These are phyloP conservation scores for Nymphalis c-album DNA, from an alignment of 2,888 invertebrate genomes.

Conservation along the genomic window DNA sequence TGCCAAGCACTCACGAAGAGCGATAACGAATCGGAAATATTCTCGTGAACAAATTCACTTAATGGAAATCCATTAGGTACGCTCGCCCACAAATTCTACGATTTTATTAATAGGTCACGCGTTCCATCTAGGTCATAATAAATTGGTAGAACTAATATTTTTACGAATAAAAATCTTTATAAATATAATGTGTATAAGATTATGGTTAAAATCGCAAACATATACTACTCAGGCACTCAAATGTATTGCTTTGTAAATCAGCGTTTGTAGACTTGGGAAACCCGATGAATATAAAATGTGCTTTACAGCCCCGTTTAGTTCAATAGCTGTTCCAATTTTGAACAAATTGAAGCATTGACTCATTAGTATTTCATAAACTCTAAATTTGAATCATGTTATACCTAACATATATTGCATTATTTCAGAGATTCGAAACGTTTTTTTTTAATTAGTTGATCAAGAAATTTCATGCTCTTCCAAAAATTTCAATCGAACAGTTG, in stretches of 20 bases:
- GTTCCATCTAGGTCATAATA: conserved; percentile 36
- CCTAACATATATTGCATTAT: no score
- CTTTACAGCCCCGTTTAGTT: no score
- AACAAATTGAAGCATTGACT: no score
- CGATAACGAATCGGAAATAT: conserved; percentile 33
- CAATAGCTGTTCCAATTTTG: no score
- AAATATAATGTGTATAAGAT: background rate
- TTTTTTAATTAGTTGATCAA: background rate
- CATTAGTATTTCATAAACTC: no score
- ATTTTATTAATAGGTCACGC: conserved; percentile 41
- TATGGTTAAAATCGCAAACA: background rate
- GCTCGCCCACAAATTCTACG: conserved; percentile 48
- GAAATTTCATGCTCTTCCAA: conserved; percentile 1
- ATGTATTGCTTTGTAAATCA: conserved; percentile 3
- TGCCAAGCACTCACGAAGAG: conserved; percentile 31
- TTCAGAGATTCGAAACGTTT: background rate
- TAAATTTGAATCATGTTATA: no score
- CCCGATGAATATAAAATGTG: no score
- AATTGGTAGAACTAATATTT: conserved; percentile 18
- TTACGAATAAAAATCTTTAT: background rate
- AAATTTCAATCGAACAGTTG: conserved; percentile 49
- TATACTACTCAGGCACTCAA: background rate
- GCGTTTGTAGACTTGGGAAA: background rate
- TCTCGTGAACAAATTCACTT: conserved; percentile 41
- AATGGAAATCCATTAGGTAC: conserved; percentile 62